Percentiles rank a stretch among this genome's conserved stretches.
These are phyloP conservation scores for Dendrolimus houi DNA, from an alignment of 2,888 invertebrate genomes.

Conservation along the genomic window DNA sequence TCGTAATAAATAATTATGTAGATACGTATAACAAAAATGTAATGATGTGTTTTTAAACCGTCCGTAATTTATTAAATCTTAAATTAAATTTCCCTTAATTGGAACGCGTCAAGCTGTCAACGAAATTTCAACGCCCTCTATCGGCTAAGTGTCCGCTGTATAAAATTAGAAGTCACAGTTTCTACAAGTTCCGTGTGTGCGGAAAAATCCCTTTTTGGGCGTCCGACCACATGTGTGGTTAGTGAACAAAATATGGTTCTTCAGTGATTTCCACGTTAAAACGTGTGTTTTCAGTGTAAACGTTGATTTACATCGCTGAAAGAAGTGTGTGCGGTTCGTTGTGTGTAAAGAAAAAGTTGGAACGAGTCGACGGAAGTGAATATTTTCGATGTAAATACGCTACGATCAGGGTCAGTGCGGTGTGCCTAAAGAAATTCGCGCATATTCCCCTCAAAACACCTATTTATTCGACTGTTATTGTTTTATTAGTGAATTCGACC, in stretches of 20 bases:
- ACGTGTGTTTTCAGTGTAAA: constrained; percentile 47
- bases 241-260: constrained; percentile 72
- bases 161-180: constrained; percentile 74
- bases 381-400: constrained; percentile 75
- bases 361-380: constrained; percentile 66
- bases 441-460: constrained; percentile 44
- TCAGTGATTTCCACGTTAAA: constrained; percentile 54
- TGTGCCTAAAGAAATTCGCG: constrained; percentile 58
- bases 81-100: constrained; percentile 6
- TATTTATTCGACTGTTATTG: constrained; percentile 34
- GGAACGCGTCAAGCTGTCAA: constrained; percentile 39
- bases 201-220: constrained; percentile 82
- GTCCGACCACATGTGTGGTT: constrained; percentile 81
- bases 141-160: constrained; percentile 48
- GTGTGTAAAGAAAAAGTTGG: constrained; percentile 53
- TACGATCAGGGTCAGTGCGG: constrained; percentile 67
- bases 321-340: constrained; percentile 49
- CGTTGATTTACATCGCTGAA: constrained; percentile 42
- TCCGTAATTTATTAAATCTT: too few species aligned
- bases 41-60: too few species aligned
- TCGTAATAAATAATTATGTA: too few species aligned
- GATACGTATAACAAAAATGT: too few species aligned
- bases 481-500: constrained; percentile 45
- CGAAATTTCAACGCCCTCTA: constrained; percentile 55
- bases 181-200: constrained; percentile 74